Evolutionary conservation across 2,113 vertebrate genomes (phyloP), one percentile per base, ranked within the genome.

Genomic region (Datnioides undecimradiatus): DNA sequence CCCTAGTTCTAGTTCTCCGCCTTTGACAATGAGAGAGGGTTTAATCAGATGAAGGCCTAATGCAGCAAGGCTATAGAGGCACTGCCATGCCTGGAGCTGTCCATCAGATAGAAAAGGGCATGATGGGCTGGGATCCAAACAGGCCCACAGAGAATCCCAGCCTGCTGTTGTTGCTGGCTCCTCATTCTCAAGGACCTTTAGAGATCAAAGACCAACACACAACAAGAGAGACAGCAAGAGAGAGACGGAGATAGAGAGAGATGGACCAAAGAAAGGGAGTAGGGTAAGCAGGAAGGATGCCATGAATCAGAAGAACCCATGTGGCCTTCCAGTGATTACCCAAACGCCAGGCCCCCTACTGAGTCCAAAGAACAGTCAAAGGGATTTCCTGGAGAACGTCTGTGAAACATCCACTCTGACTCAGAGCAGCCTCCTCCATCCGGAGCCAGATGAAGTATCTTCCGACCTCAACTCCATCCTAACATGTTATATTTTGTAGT

Each of bases 171-270:
- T 90, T 93, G 86, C 92, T 91, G 89, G 91, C 91, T 93, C 76
- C 84, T 93, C 91, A 83, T 90, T 94, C 92, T 94, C 92, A 94
- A 94, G 94, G 94, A 94, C 93, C 93, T 94, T 94, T 94, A 93
- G 92, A 95, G 95, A 95, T 94, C 94, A 95, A 94, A 95, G 88
- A 90, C 82, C 78, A 88, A 90, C 89, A 89, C 91, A 91, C 87
- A 94, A 93, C 87, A 92, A 93, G 90, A 90, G 88, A 93, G 85
- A 80, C 86, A 82, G 86, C 80, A 72, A 81, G 51, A 73, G 73
- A 52, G 67, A 91, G 87, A 88, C 45, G 40, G 66, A 71, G 89
- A 93, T 88, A 87, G 84, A 85, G 66, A 75, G 79, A 78, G 76
- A 90, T 64, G 68, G 84, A 89, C 77, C 84, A 89, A 82, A 89